Conservation (phyloP, 2,113 vertebrate genomes). For the Nothobranchius kuhntae region DNA sequence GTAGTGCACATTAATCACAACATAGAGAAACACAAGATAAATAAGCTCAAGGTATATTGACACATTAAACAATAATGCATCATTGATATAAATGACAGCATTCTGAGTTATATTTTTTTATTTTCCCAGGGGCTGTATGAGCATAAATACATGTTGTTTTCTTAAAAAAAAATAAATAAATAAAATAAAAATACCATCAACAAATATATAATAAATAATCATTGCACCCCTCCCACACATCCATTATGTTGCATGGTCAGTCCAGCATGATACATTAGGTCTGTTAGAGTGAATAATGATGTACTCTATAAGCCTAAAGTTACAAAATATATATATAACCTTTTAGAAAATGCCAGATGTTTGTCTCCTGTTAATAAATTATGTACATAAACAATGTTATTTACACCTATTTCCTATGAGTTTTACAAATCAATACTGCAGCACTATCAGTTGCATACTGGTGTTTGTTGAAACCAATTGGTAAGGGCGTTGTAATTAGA, state of each 20-base stretch:
- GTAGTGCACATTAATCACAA: conserved; percentile 70
- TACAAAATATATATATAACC: conserved; percentile 69
- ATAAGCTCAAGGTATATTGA: conserved; percentile 66
- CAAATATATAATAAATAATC: conserved; percentile 58
- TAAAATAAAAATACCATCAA: conserved; percentile 24
- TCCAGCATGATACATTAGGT: conserved; percentile 65
- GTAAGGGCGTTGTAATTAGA: not conserved
- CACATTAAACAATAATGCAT: conserved; percentile 57
- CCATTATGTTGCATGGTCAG: conserved; percentile 51
- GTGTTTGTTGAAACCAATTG: conserved; percentile 29
- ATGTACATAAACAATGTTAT: conserved; percentile 67
- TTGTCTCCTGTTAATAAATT: conserved; percentile 46
- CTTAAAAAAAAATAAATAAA: conserved; percentile 61
- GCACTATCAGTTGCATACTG: conserved; percentile 47
- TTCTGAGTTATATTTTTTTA: conserved; percentile 47
- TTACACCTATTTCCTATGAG: conserved; percentile 42
- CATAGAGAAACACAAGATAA: conserved; percentile 73
- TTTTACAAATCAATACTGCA: conserved; percentile 37
- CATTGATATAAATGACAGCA: conserved; percentile 57
- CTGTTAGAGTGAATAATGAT: conserved; percentile 58
- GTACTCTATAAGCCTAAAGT: conserved; percentile 64
- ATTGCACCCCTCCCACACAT: not conserved
- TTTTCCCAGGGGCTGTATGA: conserved; percentile 42
- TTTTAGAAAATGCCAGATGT: conserved; percentile 61
- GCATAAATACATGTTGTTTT: conserved; percentile 50